Evolutionary conservation across 2,888 invertebrate genomes (phyloP).

Genomic region (Embidobia sp.): DNA sequence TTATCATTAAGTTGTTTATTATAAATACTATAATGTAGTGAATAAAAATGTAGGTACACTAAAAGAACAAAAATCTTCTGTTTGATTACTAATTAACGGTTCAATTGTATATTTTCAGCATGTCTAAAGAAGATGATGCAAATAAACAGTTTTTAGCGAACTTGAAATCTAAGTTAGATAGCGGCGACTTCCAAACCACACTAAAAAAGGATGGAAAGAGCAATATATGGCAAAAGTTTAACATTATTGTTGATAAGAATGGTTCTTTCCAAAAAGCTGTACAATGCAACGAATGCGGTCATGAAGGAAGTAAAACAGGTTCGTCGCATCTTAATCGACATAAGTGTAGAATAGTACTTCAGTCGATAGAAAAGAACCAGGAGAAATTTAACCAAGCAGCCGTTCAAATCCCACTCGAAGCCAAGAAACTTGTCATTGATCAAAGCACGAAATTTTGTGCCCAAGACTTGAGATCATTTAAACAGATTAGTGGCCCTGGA

Average conservation of each 20-base stretch:
- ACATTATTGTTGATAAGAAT: constrained; percentile 1
- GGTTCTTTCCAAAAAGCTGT: constrained; percentile 4
- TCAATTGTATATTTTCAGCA: too few species aligned
- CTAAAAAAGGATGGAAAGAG: not conserved
- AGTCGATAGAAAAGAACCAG: not conserved
- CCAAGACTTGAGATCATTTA: constrained; percentile 4
- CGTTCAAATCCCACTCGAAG: constrained; percentile 1
- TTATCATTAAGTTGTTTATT: too few species aligned
- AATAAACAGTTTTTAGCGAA: too few species aligned
- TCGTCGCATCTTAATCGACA: constrained; percentile 2
- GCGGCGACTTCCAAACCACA: not conserved
- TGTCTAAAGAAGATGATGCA: too few species aligned
- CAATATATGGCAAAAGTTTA: constrained; percentile 3
- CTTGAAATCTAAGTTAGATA: too few species aligned
- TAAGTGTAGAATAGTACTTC: not conserved
- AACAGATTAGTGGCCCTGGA: not conserved
- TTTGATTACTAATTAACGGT: too few species aligned
- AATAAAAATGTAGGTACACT: too few species aligned
- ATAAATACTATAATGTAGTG: too few species aligned
- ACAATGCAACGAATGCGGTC: constrained; percentile 4
- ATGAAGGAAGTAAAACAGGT: constrained; percentile 2
- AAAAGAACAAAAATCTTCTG: too few species aligned
- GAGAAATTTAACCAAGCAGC: not conserved
- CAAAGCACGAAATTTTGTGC: constrained; percentile 1
- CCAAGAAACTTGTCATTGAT: not conserved